Base-by-base conservation (phyloP, 1,140 invertebrate genomes). In the Samia ricini region DNA sequence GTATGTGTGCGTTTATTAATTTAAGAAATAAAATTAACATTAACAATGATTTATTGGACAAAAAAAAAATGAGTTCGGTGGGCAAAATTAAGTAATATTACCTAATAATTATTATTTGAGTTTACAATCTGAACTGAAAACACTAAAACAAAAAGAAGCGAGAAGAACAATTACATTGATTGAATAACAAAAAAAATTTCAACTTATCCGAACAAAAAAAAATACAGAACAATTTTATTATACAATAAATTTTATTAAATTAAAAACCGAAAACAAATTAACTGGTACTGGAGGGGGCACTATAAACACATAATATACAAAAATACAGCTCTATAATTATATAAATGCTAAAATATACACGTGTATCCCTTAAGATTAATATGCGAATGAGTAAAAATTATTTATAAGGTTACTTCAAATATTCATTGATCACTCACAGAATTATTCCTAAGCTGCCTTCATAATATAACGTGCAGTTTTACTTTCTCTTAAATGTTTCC, bases 41-140 rank as follows among this genome's bases (percentile, higher is more conserved):
- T n/a, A n/a, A n/a, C n/a, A n/a, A n/a, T 68, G 64, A 60, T 63
- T 61, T 57, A 63, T 61, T 65, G 54, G 36, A 64, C n/a, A n/a
- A 68, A 64, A 52, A 68, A 62, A 29, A 33, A 15, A 52, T 48
- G 60, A 52, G 36, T 57, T 83, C 78, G 81, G 78, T 81, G 78
- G 81, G 76, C 65, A 69, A 64, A 49, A 63, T 33, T 56, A 18
- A 51, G 49, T 7, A 51, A 6, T 51, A 51, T 51, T 48, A 15
- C 36, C 12, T 10, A 15, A 2, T 51, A 18, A 51, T 18, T 2
- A 18, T 20, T 51, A 8, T 51, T 4, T 18, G 21, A 18, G 49
- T 19, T 20, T 51, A n/a, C n/a, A n/a, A n/a, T 18, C 6, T 10
- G n/a, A 4, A n/a, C 6, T 19, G 49, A 21, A 51, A 20, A 51